Evolutionary conservation across 1,140 invertebrate genomes (phyloP), one percentile per base, ranked within the genome.

Genomic region (Aphis gossypii): DNA sequence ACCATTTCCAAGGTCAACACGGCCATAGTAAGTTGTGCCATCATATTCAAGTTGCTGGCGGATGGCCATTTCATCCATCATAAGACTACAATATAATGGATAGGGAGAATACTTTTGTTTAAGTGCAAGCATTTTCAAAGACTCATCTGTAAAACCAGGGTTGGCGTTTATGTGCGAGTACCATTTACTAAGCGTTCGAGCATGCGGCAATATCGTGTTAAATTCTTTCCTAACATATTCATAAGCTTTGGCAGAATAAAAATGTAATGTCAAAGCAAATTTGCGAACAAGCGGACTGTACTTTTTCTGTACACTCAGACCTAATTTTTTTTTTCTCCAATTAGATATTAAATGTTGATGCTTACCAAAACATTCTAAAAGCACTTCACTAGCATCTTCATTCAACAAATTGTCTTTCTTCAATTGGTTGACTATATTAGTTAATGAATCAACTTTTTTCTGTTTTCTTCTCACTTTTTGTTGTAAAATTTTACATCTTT

Each of bases 221-320:
- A 92, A 92, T 60, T 60, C 7, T 21, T 76, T 76, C 1, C 90
- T 18, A 1, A 92, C 90, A 92, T 82, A 92, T 6, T 23, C 41
- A 92, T 92, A 92, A n/a, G 68, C 90, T 82, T 92, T 92, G 0
- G 30, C 30, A 46, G 38, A 76, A 35, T 82, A 92, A 92, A 76
- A 92, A 82, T 92, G n/a, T 11, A 92, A 38, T 21, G 60, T 41
- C 9, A 92, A 76, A 46, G 90, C 68, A 82, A 92, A 92, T 46
- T 56, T 44, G 41, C 38, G 38, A 38, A 38, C 38, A 38, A 38
- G 38, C 38, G 38, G 1, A 76, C 38, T 46, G 30, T 76, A 92
- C 30, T 76, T 76, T 92, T 48, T 87, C 30, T 25, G 30, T 9
- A 68, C 30, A n/a, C 23, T n/a, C 30, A 30, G 23, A 30, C 60